Conservation (phyloP, 2,888 invertebrate species). For the Scaptomyza polygonia region DNA sequence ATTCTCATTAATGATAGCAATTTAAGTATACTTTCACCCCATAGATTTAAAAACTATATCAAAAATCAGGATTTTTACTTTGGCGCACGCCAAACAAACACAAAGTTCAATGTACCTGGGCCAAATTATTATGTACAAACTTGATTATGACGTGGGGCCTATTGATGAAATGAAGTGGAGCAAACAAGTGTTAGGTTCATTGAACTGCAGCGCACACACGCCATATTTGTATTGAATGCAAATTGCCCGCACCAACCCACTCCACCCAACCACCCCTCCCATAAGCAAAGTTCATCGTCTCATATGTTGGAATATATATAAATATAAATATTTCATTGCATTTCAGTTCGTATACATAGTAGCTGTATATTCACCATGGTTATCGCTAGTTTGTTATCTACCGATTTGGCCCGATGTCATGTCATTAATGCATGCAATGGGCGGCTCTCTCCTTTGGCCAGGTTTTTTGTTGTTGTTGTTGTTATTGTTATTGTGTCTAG, state of each 20-base stretch:
- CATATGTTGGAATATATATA: conserved; percentile 25
- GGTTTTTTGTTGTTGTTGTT: too few species aligned
- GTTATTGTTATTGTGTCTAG: conserved; percentile 7
- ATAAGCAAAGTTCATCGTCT: conserved; percentile 54
- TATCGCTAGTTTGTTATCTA: conserved; percentile 75
- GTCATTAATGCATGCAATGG: conserved; percentile 74
- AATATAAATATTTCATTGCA: conserved; percentile 45
- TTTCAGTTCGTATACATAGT: too few species aligned
- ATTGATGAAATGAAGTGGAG: conserved; percentile 53
- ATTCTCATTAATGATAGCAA: conserved; percentile 9
- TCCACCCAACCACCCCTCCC: neutral
- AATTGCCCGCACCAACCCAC: conserved; percentile 18
- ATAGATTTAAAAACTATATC: conserved; percentile 1
- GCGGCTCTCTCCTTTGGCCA: neutral
- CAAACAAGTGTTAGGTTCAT: conserved; percentile 51
- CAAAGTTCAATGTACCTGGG: conserved; percentile 48
- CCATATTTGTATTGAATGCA: conserved; percentile 33
- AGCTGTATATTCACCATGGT: conserved; percentile 71
- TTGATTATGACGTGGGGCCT: conserved; percentile 27
- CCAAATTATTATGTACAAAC: conserved; percentile 23
- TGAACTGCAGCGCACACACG: conserved; percentile 59
- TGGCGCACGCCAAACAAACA: conserved; percentile 1
- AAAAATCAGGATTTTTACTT: conserved; percentile 17
- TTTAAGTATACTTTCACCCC: conserved; percentile 20
- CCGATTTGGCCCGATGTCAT: conserved; percentile 62